Percentiles rank a stretch among this genome's conserved stretches.
Conservation (phyloP, 2,113 vertebrate species). For the Lophura nycthemera region DNA sequence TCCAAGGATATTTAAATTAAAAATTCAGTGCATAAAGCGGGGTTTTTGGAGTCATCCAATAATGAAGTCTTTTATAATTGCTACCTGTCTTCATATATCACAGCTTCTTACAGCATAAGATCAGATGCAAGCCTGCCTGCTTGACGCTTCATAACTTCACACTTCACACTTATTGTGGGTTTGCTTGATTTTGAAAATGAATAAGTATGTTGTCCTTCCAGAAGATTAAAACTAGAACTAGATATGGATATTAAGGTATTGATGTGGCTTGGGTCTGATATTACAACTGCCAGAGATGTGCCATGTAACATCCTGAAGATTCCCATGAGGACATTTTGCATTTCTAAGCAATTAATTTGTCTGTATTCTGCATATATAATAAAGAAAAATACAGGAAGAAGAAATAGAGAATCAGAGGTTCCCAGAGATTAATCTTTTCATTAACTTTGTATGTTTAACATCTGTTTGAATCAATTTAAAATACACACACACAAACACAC, state of each 20-base stretch:
- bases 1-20: slow-evolving; percentile 4
- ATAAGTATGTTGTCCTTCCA: not conserved
- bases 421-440: not conserved
- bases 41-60: not conserved
- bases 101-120: not conserved
- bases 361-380: not conserved
- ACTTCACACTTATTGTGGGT: not conserved
- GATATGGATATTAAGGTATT: not conserved
- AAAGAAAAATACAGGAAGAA: not conserved
- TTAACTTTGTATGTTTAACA: not conserved
- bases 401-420: not conserved
- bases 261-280: not conserved
- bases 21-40: not conserved
- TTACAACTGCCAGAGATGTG: not conserved
- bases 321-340: not conserved
- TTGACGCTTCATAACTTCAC: too few species aligned
- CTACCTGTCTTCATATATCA: not conserved
- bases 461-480: not conserved
- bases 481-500: not conserved
- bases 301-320: not conserved
- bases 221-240: not conserved
- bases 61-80: not conserved
- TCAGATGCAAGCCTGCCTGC: not conserved
- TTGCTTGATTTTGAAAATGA: not conserved
- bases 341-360: not conserved